Evolutionary conservation across 2,113 vertebrate genomes (phyloP).

Genomic region (Chrysemys picta): DNA sequence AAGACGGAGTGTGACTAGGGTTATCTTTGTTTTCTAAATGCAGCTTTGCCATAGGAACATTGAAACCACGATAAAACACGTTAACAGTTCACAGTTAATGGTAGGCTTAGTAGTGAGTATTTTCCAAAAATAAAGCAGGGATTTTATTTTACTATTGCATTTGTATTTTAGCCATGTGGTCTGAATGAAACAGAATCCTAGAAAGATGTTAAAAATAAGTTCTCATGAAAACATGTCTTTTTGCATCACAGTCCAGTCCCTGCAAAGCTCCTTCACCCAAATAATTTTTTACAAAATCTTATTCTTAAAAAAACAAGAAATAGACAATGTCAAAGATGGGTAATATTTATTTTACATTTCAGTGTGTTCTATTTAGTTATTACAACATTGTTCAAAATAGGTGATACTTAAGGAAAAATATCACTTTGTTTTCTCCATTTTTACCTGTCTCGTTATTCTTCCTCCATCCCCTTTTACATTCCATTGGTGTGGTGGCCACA

Average conservation of each 20-base stretch:
- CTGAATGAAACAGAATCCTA: not conserved
- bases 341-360: not conserved
- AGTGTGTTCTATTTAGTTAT: constrained; percentile 47
- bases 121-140: constrained; percentile 44
- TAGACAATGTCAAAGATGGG: too few relatives aligned
- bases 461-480: not conserved
- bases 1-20: constrained; percentile 48
- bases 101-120: constrained; percentile 12
- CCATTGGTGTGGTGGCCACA: constrained; percentile 38
- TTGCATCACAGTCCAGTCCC: not conserved
- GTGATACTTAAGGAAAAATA: constrained; percentile 28
- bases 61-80: constrained; percentile 62
- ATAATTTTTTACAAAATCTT: not conserved
- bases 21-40: constrained; percentile 59
- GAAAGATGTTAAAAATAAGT: not conserved
- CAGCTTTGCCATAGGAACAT: constrained; percentile 64
- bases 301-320: not conserved
- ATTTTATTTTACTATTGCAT: constrained; percentile 18
- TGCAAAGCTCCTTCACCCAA: not conserved
- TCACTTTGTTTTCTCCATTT: constrained; percentile 18
- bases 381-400: not conserved
- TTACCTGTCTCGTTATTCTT: constrained; percentile 36
- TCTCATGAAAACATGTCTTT: not conserved
- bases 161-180: constrained; percentile 42
- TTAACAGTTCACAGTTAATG: constrained; percentile 62